These are phyloP conservation scores for Ostrea denselamellosa DNA, from an alignment of 1,140 invertebrate genomes.

Conservation along the genomic window DNA sequence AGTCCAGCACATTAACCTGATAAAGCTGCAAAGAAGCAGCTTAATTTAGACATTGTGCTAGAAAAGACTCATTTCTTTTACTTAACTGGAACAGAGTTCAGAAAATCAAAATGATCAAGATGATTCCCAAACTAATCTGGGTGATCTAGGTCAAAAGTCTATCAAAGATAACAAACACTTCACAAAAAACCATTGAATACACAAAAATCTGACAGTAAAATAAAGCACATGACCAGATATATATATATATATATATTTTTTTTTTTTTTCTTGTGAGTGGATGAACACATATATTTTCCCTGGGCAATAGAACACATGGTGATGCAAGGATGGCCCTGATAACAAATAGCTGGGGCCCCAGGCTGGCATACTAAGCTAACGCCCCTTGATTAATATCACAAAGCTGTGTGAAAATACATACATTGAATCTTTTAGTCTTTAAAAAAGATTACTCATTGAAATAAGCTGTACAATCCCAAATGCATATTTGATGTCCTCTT, in stretches of 20 bases:
- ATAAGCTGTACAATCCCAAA: background rate
- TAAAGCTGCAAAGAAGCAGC: too few species aligned
- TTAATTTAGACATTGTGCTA: too few species aligned
- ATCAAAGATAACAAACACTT: background rate
- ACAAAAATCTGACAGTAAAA: constrained; percentile 31
- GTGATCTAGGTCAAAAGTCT: constrained; percentile 1
- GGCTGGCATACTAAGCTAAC: constrained; percentile 25
- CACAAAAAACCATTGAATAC: background rate
- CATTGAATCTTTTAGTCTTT: background rate
- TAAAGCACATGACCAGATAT: background rate
- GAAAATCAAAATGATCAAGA: background rate
- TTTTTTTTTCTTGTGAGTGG: background rate
- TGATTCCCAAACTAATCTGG: background rate
- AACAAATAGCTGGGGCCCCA: constrained; percentile 29
- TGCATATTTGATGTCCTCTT: background rate
- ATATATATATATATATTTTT: too few species aligned
- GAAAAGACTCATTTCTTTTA: too few species aligned
- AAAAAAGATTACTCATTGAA: background rate
- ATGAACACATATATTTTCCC: constrained; percentile 12
- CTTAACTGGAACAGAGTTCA: background rate
- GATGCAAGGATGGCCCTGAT: constrained; percentile 26
- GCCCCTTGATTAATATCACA: constrained; percentile 32
- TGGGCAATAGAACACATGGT: constrained; percentile 11
- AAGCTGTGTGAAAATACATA: background rate
- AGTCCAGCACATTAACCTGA: too few species aligned